A percentile compares a stretch with the other conserved stretches of the same genome.
phyloP scores from a whole-genome alignment of 2,113 vertebrate species.

The Cynoglossus semilaevis region DNA sequence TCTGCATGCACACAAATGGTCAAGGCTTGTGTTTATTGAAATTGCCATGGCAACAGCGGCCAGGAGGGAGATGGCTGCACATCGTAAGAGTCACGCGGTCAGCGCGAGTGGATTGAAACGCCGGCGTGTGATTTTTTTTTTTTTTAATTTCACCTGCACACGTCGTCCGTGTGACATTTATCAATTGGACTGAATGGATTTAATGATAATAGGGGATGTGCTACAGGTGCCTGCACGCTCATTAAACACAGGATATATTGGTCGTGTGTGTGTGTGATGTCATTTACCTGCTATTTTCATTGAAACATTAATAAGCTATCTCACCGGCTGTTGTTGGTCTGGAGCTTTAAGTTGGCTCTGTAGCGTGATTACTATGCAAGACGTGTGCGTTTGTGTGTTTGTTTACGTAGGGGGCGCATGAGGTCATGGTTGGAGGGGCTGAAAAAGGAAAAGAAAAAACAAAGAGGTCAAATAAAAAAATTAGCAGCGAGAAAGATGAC shows the following conservation, averaged over 20 bases:
- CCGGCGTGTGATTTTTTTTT: neutral
- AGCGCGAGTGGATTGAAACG: slow-evolving; percentile 1
- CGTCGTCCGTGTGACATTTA: slow-evolving; percentile 8
- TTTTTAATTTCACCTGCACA: slow-evolving; percentile 10
- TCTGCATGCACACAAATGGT: slow-evolving; percentile 35
- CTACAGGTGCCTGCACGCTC: too few relatives aligned
- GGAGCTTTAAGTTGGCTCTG: slow-evolving; percentile 5
- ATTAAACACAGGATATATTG: neutral
- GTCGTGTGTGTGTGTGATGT: slow-evolving; percentile 9
- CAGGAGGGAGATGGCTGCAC: slow-evolving; percentile 1
- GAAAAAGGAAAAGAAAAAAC: slow-evolving; percentile 17
- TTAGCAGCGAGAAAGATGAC: slow-evolving; percentile 49
- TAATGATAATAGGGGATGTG: slow-evolving; percentile 11
- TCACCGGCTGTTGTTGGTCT: neutral
- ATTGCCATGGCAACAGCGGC: slow-evolving; percentile 46
- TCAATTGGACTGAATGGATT: slow-evolving; percentile 27
- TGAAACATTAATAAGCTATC: neutral
- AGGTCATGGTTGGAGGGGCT: slow-evolving; percentile 19
- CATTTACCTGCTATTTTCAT: neutral
- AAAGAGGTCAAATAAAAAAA: slow-evolving; percentile 39
- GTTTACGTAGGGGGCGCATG: neutral
- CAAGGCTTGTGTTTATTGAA: slow-evolving; percentile 52
- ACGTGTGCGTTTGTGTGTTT: neutral
- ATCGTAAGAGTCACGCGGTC: neutral
- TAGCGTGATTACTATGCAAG: slow-evolving; percentile 6